Evolutionary conservation across 2,113 vertebrate species (phyloP), one percentile per base, ranked within the genome.

Genomic region (Pavo muticus): DNA sequence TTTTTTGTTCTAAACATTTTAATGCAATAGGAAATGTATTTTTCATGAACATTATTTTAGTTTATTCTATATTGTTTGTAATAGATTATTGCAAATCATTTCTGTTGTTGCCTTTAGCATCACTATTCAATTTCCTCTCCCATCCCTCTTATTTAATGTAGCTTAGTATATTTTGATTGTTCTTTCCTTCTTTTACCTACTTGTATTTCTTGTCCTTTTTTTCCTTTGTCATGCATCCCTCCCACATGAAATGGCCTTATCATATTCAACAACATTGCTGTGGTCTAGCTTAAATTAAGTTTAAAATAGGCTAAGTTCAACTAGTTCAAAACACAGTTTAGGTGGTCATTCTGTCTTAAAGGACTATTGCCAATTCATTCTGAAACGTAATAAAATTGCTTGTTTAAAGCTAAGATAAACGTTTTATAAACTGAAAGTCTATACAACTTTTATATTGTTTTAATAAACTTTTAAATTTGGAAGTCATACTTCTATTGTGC

Each of bases 101-200:
- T 84, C 21, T 90, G 71, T 47, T 40, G 25, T 93, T 93, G 20
- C 13, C 39, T 92, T 74, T 47, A 92, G 47, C 84, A 56, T 91
- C 64, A 72, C 69, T 79, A 48, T 93, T 94, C 61, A 45, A 67
- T 32, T 57, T 19, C 19, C 77, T 90, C 69, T 74, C 6, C 44
- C 39, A 88, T 85, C 13, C 12, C 6, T 91, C 67, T 80, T 93
- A 25, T 20, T 52, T 50, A 93, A 88, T 74, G 56, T 95, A 94
- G 72, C 10, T 70, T 93, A 90, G 80, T 86, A 20, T 61, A 67
- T 90, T 94, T 92, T 83, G 10, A 72, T 86, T 86, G 77, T 45
- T 45, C 16, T n/a, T 67, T 80, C 4, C 10, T 59, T 77, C 9
- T 39, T 83, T 92, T 80, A 84, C 59, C 39, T 70, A 21, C 18